Evolutionary conservation across 2,113 vertebrate species (phyloP), one percentile per base, ranked within the genome.

Genomic region (Crotalus tigris): DNA sequence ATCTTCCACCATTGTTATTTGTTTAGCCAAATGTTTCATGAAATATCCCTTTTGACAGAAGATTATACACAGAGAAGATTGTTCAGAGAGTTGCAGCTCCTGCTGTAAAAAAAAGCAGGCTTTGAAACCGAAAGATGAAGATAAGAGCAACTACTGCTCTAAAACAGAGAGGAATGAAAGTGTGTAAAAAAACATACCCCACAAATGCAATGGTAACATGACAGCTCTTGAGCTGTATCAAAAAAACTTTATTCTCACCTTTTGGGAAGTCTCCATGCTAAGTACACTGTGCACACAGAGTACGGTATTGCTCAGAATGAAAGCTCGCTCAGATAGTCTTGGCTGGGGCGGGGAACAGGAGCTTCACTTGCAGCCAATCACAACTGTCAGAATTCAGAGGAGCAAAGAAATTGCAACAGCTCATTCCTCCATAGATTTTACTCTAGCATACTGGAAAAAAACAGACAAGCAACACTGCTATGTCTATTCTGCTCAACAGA

Each of bases 211-310:
- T n/a, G 15, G 21, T 46, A 92, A 17, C 0, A 0, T 89, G 21
- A 11, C 55, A 95, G 51, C 46, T 61, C 89, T 69, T 7, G 0
- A 0, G 2, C 89, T 0, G 7, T 23, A 0, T 44, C 81, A 90
- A 59, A 29, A 29, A 59, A 58, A 26, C 55, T 29, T 81, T 88
- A 51, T 5, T 90, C 97, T 97, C 85, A 97, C 97, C 97, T 97
- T 97, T 95, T 92, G 93, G 81, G 96, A 90, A 24, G 91, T 94
- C 44, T 96, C 94, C 97, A 97, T 97, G 51, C 51, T 90, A 85
- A 88, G 2, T 0, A 39, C 29, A 69, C 29, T 33, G 29, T 86
- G 21, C 9, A 7, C 55, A 81, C 29, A 58, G 7, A 39, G 54
- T 55, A 44, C 0, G 7, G 55, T 24, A 13, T 13, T 89, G 69